Percentiles rank a stretch among this genome's conserved stretches.
phyloP scores from a whole-genome alignment of 2,888 invertebrate genomes.

The Drosophila cognata region DNA sequence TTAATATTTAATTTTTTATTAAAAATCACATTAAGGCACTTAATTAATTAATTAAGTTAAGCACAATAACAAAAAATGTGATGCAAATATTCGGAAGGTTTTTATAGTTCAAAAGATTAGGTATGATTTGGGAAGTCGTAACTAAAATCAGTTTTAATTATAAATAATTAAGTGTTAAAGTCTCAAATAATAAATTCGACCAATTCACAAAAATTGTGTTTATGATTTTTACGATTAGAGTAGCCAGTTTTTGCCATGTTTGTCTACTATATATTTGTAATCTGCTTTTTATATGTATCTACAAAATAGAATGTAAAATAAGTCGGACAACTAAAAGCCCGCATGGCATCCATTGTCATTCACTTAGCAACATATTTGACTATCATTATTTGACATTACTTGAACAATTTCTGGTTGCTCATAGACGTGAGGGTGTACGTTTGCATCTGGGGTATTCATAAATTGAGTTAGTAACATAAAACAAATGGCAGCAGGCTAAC shows the following conservation, averaged over 20 bases:
- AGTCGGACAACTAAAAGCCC: too few species aligned
- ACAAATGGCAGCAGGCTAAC: constrained; percentile 69
- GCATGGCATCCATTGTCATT: neutral
- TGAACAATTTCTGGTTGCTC: constrained; percentile 8
- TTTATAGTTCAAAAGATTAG: neutral
- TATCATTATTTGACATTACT: constrained; percentile 14
- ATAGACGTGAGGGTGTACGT: constrained; percentile 20
- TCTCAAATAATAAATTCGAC: neutral
- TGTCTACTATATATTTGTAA: neutral
- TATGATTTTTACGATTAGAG: neutral
- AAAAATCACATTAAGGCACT: neutral
- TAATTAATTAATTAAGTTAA: neutral
- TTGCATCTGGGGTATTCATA: constrained; percentile 49
- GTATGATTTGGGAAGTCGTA: neutral
- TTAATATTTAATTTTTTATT: neutral
- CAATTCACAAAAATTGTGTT: neutral
- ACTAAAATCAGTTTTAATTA: neutral
- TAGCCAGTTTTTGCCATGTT: neutral
- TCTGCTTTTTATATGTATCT: neutral
- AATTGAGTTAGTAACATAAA: constrained; percentile 73
- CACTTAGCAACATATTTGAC: neutral
- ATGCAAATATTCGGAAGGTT: neutral
- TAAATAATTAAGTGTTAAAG: neutral
- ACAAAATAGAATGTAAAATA: neutral
- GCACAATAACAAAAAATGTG: neutral